Base-by-base conservation (phyloP, 2,888 invertebrate genomes). In the Leucoma salicis region DNA sequence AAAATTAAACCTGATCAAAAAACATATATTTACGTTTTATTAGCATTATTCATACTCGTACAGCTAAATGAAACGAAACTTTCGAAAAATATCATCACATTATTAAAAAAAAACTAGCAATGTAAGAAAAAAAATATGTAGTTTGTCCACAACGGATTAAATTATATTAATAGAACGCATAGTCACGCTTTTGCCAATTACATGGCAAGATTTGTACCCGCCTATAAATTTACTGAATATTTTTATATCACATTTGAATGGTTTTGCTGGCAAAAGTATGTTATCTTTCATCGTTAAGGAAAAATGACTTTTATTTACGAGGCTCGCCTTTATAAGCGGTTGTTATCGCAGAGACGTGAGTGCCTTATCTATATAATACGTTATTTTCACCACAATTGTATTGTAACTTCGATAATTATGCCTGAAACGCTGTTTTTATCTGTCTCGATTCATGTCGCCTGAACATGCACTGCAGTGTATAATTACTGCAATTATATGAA, bases 321-420 rank as follows among this genome's bases (percentile, higher is more conserved):
- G 49, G 48, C 53, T 48, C 63, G 59, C 66, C 63, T 70, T 68
- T 57, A 71, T 63, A 44, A 57, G 62, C 55, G 53, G 55, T 63
- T 65, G 75, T 78, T 79, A 81, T 66, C 62, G 57, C 49, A 58
- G 65, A 69, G 66, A 68, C 69, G 61, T 70, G 63, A 52, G 41
- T 46, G 52, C 51, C 70, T 78, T 78, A 84, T 80, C 78, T 76
- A 70, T 70, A 71, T 74, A 71, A 75, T 63, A 66, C 62, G 60
- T 59, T 65, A 78, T 74, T 76, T 74, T 70, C 67, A 67, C 68
- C 63, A 71, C 70, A 69, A 70, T 69, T 72, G 66, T 56, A 57
- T 60, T 70, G 71, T 73, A 70, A 66, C 62, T 57, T 50, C 45
- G 39, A 11, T 27, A n/a, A n/a, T n/a, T n/a, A n/a, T n/a, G 8